Base-by-base conservation (phyloP, 2,888 invertebrate genomes). In the Heterodera filipjevi region DNA sequence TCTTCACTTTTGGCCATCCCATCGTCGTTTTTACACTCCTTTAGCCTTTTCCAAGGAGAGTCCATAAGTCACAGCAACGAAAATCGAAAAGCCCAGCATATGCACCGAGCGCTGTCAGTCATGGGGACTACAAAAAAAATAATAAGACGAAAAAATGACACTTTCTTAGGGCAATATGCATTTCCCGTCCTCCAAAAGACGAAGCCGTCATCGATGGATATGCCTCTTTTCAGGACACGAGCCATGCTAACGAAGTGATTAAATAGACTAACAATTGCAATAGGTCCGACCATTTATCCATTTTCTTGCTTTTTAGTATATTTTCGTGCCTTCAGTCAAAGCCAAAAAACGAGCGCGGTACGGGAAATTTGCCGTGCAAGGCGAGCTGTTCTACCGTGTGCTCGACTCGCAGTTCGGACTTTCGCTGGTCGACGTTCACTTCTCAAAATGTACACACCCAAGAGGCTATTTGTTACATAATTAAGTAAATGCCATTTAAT, bases 251-350 rank as follows among this genome's bases (percentile, higher is more conserved):
- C 27, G 84, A 84, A 74, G 71, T 44, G 30, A 44, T 44, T 27
- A 22, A 10, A 30, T 8, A 19, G 35, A 14, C 44, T 16, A 27
- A n/a, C 44, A 2, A 33, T 5, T 1, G 8, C 12, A 39, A 39
- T 39, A 12, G 39, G 39, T 39, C 39, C 39, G 39, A 39, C 39
- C 39, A 39, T 10, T 49, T 49, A 19, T 49, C 49, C 16, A 14
- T 19, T 3, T 14, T 5, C 19, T 19, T 49, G 3, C n/a, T 8
- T 71, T 71, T 71, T 2, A 71, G 71, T 85, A 85, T 78, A 80
- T 84, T 76, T 85, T 85, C 72, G 81, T 83, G 35, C 80, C 80
- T 16, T 68, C 68, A 8, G 68, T 44, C 16, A 33, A 30, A 71
- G 27, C 27, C 71, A 71, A 44, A 16, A 30, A n/a, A 8, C 39